Base-by-base conservation (phyloP, 2,113 vertebrate species). In the Lepus timidus region DNA sequence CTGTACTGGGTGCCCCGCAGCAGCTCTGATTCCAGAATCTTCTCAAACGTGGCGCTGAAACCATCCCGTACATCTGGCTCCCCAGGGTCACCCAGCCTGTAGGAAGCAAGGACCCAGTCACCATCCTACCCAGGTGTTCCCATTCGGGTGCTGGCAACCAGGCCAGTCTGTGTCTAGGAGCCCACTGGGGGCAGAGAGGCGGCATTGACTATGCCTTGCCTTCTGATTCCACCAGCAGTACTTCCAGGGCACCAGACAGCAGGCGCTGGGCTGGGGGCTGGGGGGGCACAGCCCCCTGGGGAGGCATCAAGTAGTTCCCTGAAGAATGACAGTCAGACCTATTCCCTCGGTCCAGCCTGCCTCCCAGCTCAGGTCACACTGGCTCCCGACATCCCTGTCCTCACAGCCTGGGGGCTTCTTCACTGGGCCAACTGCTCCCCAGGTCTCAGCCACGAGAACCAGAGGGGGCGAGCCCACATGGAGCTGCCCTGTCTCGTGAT, bases 41-140 rank as follows among this genome's bases (percentile, higher is more conserved):
- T 99, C 98, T 99, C 99, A 10, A 99, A 99, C 0, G 99, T 99
- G 16, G 99, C 99, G 83, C 99, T 99, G 98, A 99, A 99, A 61
- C 99, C 99, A 16, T 99, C 99, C 95, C 98, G 99, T 96, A 99
- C 99, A n/a, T 97, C 97, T 3, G 93, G 97, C 17, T 97, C 97
- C 55, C 91, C 94, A 0, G 90, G 67, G 86, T 70, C 91, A n/a
- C 74, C 92, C 55, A 76, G 90, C 93, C 97, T 97, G 96, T 52
- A 31, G 83, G 80, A 89, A 2, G 31, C 52, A 88, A 81, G 36
- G 20, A 70, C 31, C 58, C 29, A 20, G 78, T 97, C 88, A 96
- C 81, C 49, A 20, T 39, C 36, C 65, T 25, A 9, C 44, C 14
- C 27, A 25, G 86, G 14, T n/a, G 27, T 9, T 74, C 79, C 71